These are phyloP conservation scores for Margarornis squamiger DNA, from an alignment of 2,797 vertebrate species.

Conservation along the genomic window DNA sequence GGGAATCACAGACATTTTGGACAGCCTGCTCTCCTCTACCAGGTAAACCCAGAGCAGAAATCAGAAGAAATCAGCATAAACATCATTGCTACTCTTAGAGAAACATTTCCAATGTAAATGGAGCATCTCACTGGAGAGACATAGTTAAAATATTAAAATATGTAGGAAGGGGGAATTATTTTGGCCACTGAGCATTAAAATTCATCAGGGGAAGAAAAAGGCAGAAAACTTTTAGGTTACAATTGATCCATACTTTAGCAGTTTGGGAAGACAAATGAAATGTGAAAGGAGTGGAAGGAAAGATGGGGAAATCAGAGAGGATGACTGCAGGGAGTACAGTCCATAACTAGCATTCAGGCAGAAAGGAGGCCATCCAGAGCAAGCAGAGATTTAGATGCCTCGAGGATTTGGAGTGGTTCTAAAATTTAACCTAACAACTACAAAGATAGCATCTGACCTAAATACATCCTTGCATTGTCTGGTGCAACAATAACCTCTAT, in stretches of 20 bases:
- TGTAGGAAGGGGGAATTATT: neutral
- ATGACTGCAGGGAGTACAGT: neutral
- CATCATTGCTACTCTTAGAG: neutral
- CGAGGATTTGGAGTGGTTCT: slow-evolving; percentile 13
- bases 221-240: slow-evolving; percentile 14
- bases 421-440: slow-evolving; percentile 48
- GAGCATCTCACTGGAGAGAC: slow-evolving; percentile 6
- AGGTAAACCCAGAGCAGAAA: neutral
- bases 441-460: slow-evolving; percentile 54
- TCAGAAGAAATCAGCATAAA: neutral
- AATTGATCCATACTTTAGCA: slow-evolving; percentile 15
- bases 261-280: neutral
- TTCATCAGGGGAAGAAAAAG: neutral
- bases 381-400: slow-evolving; percentile 41
- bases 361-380: slow-evolving; percentile 40
- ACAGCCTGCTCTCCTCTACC: neutral
- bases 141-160: slow-evolving; percentile 20
- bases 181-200: slow-evolving; percentile 27
- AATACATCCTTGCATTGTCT: slow-evolving; percentile 24
- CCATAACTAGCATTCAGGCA: neutral
- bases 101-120: slow-evolving; percentile 36
- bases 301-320: slow-evolving; percentile 23
- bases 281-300: neutral
- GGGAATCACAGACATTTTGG: neutral
- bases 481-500: neutral